Conservation (phyloP, 2,113 vertebrate species). For the Nycticorax nycticorax region DNA sequence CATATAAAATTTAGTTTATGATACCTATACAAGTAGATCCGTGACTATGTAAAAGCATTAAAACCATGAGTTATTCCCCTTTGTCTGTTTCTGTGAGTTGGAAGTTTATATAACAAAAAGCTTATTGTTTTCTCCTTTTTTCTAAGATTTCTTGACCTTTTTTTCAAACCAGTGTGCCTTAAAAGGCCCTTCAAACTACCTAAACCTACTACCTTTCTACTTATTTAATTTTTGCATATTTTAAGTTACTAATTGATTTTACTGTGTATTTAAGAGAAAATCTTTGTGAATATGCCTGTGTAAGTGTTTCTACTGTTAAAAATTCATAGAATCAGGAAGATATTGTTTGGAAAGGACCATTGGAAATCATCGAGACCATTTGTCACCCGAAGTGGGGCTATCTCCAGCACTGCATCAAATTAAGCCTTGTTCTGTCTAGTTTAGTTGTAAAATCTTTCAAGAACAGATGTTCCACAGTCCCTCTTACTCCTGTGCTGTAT, state of each 20-base stretch:
- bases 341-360: not conserved
- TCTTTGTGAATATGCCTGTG: not conserved
- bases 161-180: not conserved
- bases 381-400: not conserved
- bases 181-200: not conserved
- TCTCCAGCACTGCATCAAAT: not conserved
- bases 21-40: not conserved
- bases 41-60: not conserved
- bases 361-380: not conserved
- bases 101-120: not conserved
- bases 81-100: not conserved
- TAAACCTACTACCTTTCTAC: not conserved
- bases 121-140: not conserved
- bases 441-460: not conserved
- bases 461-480: not conserved
- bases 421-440: not conserved
- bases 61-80: not conserved
- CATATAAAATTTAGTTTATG: not conserved
- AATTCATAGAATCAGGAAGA: not conserved
- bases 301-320: not conserved
- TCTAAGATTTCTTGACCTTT: not conserved
- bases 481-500: not conserved
- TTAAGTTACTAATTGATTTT: not conserved
- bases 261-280: not conserved
- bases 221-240: not conserved